phyloP scores from a whole-genome alignment of 1,140 invertebrate species.

The Adelges cooleyi region DNA sequence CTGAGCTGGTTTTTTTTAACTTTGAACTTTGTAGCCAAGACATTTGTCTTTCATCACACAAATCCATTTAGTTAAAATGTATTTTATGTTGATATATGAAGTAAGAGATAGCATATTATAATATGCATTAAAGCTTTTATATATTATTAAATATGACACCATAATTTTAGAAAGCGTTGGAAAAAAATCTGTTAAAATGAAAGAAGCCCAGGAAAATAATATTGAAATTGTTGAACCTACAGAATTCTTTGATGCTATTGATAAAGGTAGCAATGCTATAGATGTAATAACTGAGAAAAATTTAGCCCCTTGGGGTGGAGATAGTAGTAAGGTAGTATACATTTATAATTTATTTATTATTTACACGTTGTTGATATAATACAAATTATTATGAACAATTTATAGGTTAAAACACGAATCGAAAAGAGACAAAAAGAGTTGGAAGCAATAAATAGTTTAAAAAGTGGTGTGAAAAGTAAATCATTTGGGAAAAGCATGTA shows the following conservation, averaged over 20 bases:
- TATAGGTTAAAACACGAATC: constrained; percentile 45
- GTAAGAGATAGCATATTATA: no score
- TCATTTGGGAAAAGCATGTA: constrained; percentile 30
- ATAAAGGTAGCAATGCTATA: constrained; percentile 38
- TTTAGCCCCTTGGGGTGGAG: constrained; percentile 43
- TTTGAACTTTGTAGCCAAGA: no score
- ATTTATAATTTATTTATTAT: constrained; percentile 4
- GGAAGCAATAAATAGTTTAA: neutral
- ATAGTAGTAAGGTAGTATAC: constrained; percentile 37
- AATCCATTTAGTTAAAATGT: no score
- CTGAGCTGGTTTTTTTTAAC: no score
- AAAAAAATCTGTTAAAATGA: neutral
- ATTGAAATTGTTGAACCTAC: constrained; percentile 66
- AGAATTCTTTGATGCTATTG: constrained; percentile 55
- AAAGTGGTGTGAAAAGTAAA: constrained; percentile 8
- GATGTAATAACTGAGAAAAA: constrained; percentile 39
- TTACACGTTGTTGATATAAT: no score
- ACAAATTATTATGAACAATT: no score
- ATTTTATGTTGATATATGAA: no score
- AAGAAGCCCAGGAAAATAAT: constrained; percentile 47
- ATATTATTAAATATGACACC: no score
- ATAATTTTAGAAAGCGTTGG: neutral
- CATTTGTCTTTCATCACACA: no score
- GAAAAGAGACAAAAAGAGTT: constrained; percentile 28
- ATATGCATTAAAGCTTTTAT: no score